Base-by-base conservation (phyloP, 2,797 vertebrate genomes). In the Chaetophractus vellerosus region DNA sequence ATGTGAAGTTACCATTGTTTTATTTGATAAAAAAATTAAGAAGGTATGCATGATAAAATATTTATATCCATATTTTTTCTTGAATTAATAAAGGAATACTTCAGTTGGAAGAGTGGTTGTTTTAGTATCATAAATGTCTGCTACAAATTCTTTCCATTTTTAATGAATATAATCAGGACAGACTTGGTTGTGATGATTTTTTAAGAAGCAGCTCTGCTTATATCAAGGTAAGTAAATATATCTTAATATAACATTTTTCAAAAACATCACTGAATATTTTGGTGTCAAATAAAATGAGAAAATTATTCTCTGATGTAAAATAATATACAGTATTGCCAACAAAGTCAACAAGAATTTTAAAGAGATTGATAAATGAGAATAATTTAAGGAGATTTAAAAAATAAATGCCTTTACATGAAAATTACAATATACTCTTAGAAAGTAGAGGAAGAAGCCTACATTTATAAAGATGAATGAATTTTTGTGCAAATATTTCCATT, bases 201-300 rank as follows among this genome's bases (percentile, higher is more conserved):
- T n/a, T 55, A 48, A 31, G 28, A 63, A 92, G 63, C 36, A 21
- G 1, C 52, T 72, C 55, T 45, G 4, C 4, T 45, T 88, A 38
- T 64, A 68, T 38, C 23, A 84, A 94, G n/a, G 18, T 10, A 95
- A 75, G 80, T 92, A 82, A 94, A 80, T 74, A 81, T 59, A 71
- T 89, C 59, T 83, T 74, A 33, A 82, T 31, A 10, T 76, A 93
- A 91, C 9, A 33, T 38, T 89, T 96, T 91, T 81, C 85, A 52
- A 88, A 93, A 79, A 74, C 33, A 88, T 48, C 18, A 55, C 68
- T 24, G 71, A 88, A 59, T 23, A 57, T 78, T 91, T 94, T 38
- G 38, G 69, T 88, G 19, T 59, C 21, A 63, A 6, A 38, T n/a
- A 78, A 95, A 84, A 59, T 84, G 72, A 55, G 81, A 76, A 94